Evolutionary conservation across 2,797 vertebrate species (phyloP), one percentile per base, ranked within the genome.

Genomic region (Passerculus sandwichensis): DNA sequence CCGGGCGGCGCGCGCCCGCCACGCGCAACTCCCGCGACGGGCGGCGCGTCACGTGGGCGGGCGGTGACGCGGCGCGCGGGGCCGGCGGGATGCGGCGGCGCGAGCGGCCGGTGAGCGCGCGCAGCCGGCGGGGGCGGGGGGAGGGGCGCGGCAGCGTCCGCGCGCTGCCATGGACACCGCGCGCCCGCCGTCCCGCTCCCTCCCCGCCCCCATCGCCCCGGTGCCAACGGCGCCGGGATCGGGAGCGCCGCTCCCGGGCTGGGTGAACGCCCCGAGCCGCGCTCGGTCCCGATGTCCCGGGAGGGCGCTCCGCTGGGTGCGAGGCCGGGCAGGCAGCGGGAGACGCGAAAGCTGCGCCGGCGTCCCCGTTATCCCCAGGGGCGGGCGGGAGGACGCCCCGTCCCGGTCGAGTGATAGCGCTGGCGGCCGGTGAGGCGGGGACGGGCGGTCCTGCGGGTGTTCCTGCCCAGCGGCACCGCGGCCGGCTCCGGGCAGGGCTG

Each of bases 61-160:
- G 92, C 93, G 4, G 57, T 82, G 92, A 91, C 59, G 89, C 38
- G 66, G 36, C 77, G 10, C 66, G 76, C 77, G 32, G 13, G 36
- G 45, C 66, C 70, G 81, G 87, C 67, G 92, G 48, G 92, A 92
- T 93, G 94, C 17, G 80, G 92, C 56, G 64, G 20, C 40, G 59
- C 22, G 71, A 30, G 50, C 20, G 19, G 9, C 60, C 45, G 93
- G 94, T 95, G 88, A 95, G 94, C 59, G 70, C 69, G 27, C 38
- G 47, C n/a, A 8, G 59, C 21, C 27, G 29, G 67, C 13, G 53
- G 17, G 56, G 44, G 26, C 13, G 53, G 17, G 60, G 44, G 26
- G 26, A 11, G 45, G 59, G 4, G 78, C 6, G 62, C 60, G 72
- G 30, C 42, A 15, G 79, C 56, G 54, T 67, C 36, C 73, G 47